Evolutionary conservation across 2,888 invertebrate species (phyloP).

Genomic region (Sminthurinus aureus): DNA sequence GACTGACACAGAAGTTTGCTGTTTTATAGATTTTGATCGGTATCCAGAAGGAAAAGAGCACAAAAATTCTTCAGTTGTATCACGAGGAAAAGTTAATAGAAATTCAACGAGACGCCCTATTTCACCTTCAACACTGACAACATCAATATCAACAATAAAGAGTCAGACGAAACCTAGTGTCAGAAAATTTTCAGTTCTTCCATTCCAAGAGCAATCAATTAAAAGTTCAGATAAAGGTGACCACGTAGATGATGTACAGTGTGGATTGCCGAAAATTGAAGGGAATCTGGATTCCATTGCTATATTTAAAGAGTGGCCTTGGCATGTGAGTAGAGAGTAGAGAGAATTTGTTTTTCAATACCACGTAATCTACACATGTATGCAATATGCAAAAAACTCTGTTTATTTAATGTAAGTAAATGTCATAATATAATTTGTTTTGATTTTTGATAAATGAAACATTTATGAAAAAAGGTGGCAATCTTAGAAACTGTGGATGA

Average conservation of each 20-base stretch:
- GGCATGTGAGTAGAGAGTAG: conserved; percentile 63
- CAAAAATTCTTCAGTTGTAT: too few relatives aligned
- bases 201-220: too few relatives aligned
- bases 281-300: conserved; percentile 62
- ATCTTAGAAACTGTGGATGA: conserved; percentile 63
- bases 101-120: too few relatives aligned
- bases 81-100: too few relatives aligned
- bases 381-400: too few relatives aligned
- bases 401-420: neutral
- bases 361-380: too few relatives aligned
- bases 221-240: too few relatives aligned
- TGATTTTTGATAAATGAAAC: too few relatives aligned
- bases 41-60: too few relatives aligned
- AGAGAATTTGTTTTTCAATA: too few relatives aligned
- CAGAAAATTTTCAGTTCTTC: too few relatives aligned
- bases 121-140: too few relatives aligned
- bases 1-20: conserved; percentile 63
- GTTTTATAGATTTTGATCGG: conserved; percentile 61
- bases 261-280: conserved; percentile 59
- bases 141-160: neutral
- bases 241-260: conserved; percentile 47
- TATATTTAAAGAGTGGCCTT: conserved; percentile 64
- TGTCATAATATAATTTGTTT: neutral
- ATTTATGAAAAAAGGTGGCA: conserved; percentile 61
- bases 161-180: neutral